Evolutionary conservation across 2,797 vertebrate species (phyloP), one percentile per base, ranked within the genome.

Genomic region (Channa striata): DNA sequence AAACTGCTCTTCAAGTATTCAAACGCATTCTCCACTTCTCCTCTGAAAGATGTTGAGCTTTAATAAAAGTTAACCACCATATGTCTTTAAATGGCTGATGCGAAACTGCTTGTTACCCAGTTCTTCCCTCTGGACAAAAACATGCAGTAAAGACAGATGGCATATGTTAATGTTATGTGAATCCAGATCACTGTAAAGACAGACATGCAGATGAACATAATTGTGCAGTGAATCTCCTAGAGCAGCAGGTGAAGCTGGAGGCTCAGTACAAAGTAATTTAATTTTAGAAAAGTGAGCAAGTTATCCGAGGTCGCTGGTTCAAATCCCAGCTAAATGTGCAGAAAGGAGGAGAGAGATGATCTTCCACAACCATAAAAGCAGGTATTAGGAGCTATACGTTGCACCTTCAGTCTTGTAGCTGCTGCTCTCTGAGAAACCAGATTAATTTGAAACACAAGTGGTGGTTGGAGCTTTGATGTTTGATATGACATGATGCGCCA

Each of bases 71-170:
- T 62, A 70, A 44, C 21, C 25, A 67, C 76, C 82, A 78, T 78
- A 72, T 80, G 78, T 58, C 40, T 61, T 66, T 23, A 77, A 62
- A 62, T 39, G 64, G 67, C 64, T 80, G 33, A 70, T 49, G 71
- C 46, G 23, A 62, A 72, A 57, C 67, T 0, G 37, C 72, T 82
- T 74, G 74, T 80, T 77, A 75, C 48, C 36, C 82, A 19, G 64
- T 17, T 68, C 71, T 74, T 73, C 64, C 79, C 67, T 66, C 58
- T n/a, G 62, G 85, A 57, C 70, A 74, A 58, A 67, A 79, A 64
- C 74, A 56, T 64, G 50, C 74, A 36, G 49, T 51, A 42, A 19
- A 60, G 66, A 66, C 89, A 89, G 83, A 89, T 83, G 86, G 81
- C 43, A 36, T 17, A 62, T 74, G 67, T 67, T 43, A 8, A 14